Base-by-base conservation (phyloP, 2,888 invertebrate genomes). In the Tiliacea aurago region DNA sequence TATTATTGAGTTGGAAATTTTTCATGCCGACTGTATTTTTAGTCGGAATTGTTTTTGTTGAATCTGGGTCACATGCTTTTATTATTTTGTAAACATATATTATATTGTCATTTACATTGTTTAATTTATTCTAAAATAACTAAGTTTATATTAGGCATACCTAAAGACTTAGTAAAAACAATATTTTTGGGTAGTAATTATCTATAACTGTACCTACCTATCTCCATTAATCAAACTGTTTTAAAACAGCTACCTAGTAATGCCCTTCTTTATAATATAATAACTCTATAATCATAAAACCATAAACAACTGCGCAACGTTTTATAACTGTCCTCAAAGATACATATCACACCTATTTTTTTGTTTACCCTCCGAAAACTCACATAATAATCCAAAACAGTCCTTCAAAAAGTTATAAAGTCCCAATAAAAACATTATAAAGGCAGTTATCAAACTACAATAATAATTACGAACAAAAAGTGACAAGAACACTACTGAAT, bases 401-500 rank as follows among this genome's bases (percentile, higher is more conserved):
- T 71, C 68, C 80, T 77, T 81, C 75, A 86, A 88, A 88, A 86
- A 86, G 87, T 86, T 88, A 91, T 92, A 92, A 93, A 94, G 85
- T 84, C 86, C 86, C 88, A 86, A 91, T 90, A 93, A 87, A 86
- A 86, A 77, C 86, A 87, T 91, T 89, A 86, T 77, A 84, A 84
- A 90, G 89, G 87, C 89, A 92, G 91, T 92, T 93, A 86, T 93
- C 93, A 93, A 95, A 95, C 91, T 91, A 93, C 92, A 89, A 92
- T 93, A 94, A 95, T 95, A 94, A 95, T 95, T 94, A 94, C 88
- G 87, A 90, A 88, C 88, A 90, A 90, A 93, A 92, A 91, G 91
- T 89, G 88, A 90, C 88, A 90, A 89, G 88, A 90, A 89, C 90
- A 90, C 91, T 89, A 89, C 86, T 53, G 87, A 64, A 80, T 82